Conservation (phyloP, 2,113 vertebrate species). For the Acanthochromis polyacanthus region DNA sequence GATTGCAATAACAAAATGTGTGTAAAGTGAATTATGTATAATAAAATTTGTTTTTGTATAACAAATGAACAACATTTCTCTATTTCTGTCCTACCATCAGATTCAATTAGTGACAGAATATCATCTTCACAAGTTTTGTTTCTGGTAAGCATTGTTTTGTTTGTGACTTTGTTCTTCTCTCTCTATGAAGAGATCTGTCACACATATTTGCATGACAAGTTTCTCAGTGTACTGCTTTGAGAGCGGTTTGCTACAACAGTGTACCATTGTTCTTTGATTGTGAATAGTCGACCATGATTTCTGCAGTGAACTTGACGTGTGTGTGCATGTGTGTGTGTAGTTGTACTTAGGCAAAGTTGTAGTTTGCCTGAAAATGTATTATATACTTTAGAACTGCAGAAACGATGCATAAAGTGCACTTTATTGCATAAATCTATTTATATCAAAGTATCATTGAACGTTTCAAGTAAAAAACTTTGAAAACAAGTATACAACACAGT, state of each 20-base stretch:
- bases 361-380: not conserved
- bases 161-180: conserved; percentile 74
- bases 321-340: not conserved
- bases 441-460: too few species aligned
- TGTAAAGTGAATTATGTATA: conserved; percentile 86
- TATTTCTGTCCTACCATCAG: conserved; percentile 77
- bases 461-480: not conserved
- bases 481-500: not conserved
- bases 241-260: conserved; percentile 43
- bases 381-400: not conserved
- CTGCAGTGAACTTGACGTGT: not conserved
- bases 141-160: conserved; percentile 80
- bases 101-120: conserved; percentile 80
- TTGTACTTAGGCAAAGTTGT: not conserved
- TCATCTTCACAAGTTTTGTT: conserved; percentile 78
- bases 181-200: conserved; percentile 78
- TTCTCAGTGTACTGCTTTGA: conserved; percentile 68
- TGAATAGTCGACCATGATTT: not conserved
- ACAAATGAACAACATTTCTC: conserved; percentile 84
- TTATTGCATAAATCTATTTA: not conserved
- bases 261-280: conserved; percentile 33
- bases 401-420: not conserved
- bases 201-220: conserved; percentile 80
- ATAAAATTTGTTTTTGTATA: conserved; percentile 84
- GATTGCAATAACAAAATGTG: conserved; percentile 84